Evolutionary conservation across 2,113 vertebrate genomes (phyloP), one percentile per base, ranked within the genome.

Genomic region (Coryphaenoides rupestris): DNA sequence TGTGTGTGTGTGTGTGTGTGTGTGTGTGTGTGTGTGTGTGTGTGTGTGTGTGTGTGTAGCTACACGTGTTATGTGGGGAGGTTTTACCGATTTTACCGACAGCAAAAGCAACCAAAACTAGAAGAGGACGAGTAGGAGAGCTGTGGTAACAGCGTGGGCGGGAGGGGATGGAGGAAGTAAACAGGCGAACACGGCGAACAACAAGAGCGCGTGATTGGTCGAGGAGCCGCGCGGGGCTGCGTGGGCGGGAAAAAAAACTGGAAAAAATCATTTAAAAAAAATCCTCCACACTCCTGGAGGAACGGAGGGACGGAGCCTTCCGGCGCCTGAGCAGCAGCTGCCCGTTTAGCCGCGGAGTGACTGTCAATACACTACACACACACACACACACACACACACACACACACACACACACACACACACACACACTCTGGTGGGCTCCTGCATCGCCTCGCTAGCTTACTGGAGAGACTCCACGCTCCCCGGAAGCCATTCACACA

Each of bases 151-250:
- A 57, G 55, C 52, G 65, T 74, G 65, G 67, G 63, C 40, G 64
- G 59, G 52, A 52, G 58, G 15, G 52, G 7, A 55, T 12, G 53
- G 53, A 55, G 53, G 19, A 40, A 2, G 33, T 40, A 40, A n/a
- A n/a, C n/a, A n/a, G n/a, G n/a, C n/a, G n/a, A n/a, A n/a, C n/a
- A 40, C 33, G 2, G 33, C 13, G 33, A 68, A 52, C 63, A 73
- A 83, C 70, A 79, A 74, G 72, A 78, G 69, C 65, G 19, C 52
- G 73, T 81, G 79, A 81, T 78, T 79, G 69, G 76, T 0, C 9
- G 21, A 54, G 64, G 45, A 71, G 66, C 67, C 63, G 24, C 75
- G 73, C 67, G 62, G 62, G 63, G 57, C 63, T 1, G 63, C 46
- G 80, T 80, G 77, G 80, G 82, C 60, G n/a, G 63, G 21, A 70